Base-by-base conservation (phyloP, 2,113 vertebrate species). In the Apus apus region DNA sequence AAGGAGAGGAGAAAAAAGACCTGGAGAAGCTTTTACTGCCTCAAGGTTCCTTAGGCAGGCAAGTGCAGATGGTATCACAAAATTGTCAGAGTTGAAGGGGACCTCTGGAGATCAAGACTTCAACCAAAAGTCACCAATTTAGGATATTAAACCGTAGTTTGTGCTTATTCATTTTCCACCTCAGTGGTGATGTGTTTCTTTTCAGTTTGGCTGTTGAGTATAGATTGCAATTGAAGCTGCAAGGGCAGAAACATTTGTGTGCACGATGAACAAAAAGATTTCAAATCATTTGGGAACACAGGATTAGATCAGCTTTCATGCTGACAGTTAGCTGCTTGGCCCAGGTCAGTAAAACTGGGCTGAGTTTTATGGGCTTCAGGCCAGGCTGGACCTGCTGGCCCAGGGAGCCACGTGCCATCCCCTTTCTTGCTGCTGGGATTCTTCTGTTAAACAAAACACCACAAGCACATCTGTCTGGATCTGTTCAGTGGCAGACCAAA, bases 271-370 rank as follows among this genome's bases (percentile, higher is more conserved):
- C 45, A 87, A 86, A 57, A 86, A 21, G 30, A 56, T 68, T 72
- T 87, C 17, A 57, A 81, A 40, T 64, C 18, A 48, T 73, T 87
- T 94, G 64, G 36, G 72, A 94, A 80, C 36, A n/a, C 0, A 46
- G 46, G 61, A 38, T 60, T 91, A 53, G 45, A 60, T 82, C 64
- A 90, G 65, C 51, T 91, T 94, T 74, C 71, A 29, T 81, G 72
- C 68, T 77, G 74, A 48, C 30, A 60, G 23, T 61, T 66, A 50
- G 22, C 58, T 91, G 40, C 78, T 84, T 94, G 87, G 85, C 84
- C 62, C 30, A n/a, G 78, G 43, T 77, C 67, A 74, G 77, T 68
- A 87, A 85, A 85, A 70, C 46, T 18, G 36, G 62, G 54, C 48
- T 82, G 16, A 1, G 0, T 80, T 97, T 91, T 34, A 38, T 45